Evolutionary conservation across 2,888 invertebrate species (phyloP).

Genomic region (Germaria angustata): DNA sequence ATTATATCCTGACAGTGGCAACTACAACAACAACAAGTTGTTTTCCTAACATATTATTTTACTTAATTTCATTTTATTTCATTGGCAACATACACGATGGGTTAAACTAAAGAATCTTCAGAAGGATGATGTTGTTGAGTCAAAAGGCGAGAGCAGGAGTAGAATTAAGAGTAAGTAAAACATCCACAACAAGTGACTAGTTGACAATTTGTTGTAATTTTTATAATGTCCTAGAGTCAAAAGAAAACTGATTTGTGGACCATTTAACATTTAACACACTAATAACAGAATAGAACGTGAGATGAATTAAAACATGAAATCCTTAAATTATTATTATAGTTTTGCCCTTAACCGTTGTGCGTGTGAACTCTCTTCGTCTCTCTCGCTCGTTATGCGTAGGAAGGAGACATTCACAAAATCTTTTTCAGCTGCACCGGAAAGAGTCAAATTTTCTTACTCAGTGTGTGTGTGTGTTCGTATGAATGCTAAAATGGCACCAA

Average conservation of each 20-base stretch:
- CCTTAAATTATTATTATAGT: constrained; percentile 34
- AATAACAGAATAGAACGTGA: constrained; percentile 59
- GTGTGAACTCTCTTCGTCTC: too few relatives aligned
- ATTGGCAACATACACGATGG: constrained; percentile 23
- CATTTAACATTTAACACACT: constrained; percentile 58
- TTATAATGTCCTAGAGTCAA: constrained; percentile 41
- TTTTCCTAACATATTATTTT: neutral
- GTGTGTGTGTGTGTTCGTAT: too few relatives aligned
- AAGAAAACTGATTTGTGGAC: constrained; percentile 60
- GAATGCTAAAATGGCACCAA: constrained; percentile 27
- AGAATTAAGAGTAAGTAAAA: constrained; percentile 16
- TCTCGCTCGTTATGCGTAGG: neutral
- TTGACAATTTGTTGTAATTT: constrained; percentile 48
- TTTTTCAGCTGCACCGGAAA: constrained; percentile 29
- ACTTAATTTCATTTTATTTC: constrained; percentile 14
- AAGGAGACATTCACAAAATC: neutral
- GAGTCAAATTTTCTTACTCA: constrained; percentile 49
- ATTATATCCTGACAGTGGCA: constrained; percentile 3
- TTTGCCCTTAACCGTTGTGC: neutral
- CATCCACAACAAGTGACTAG: constrained; percentile 38
- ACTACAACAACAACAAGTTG: constrained; percentile 9
- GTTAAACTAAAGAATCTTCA: constrained; percentile 27
- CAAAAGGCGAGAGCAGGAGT: neutral
- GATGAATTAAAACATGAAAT: constrained; percentile 37
- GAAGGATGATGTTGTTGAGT: constrained; percentile 13